Base-by-base conservation (phyloP, 1,140 invertebrate genomes). In the Ganaspis sp. region DNA sequence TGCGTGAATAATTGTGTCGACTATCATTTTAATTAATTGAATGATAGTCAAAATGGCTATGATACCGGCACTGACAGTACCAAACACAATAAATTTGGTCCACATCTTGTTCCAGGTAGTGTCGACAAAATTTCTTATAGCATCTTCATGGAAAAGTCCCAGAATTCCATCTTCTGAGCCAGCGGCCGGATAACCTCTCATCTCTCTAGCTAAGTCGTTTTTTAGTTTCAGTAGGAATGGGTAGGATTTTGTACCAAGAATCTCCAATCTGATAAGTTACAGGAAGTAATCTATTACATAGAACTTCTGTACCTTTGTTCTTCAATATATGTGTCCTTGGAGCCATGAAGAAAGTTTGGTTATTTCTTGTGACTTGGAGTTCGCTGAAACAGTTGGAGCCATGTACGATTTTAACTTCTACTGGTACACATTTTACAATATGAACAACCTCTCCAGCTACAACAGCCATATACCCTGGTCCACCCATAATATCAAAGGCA, bases 401-500 rank as follows among this genome's bases (percentile, higher is more conserved):
- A n/a, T 42, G 38, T 40, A 45, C 4, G 0, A 74, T 1, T 11
- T 5, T 76, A 0, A 80, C 73, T 8, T 81, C 72, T 0, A 75
- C 64, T 0, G 80, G 78, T 1, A 81, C 29, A n/a, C 80, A 85
- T 73, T 83, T 74, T 0, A 73, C 34, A 0, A 83, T 19, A 29
- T 70, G 73, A 1, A 79, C 38, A 0, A 53, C 79, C 70, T 83
- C 81, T 9, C 79, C 81, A 0, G 75, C 70, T 0, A 54, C 9
- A 0, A 76, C 54, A 0, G 78, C 80, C 78, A 83, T 85, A 58
- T 77, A 81, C 1, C 74, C 82, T 0, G 80, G 79, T 4, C 72
- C 74, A 69, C 76, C 76, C 77, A 85, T 85, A 0, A 82, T 15
- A 3, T 49, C 29, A 19, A 74, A 84, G 0, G 82, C 81, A 53